Percentiles rank a stretch among this genome's conserved stretches.
Conservation (phyloP, 2,888 invertebrate genomes). For the Cosmia pyralina region DNA sequence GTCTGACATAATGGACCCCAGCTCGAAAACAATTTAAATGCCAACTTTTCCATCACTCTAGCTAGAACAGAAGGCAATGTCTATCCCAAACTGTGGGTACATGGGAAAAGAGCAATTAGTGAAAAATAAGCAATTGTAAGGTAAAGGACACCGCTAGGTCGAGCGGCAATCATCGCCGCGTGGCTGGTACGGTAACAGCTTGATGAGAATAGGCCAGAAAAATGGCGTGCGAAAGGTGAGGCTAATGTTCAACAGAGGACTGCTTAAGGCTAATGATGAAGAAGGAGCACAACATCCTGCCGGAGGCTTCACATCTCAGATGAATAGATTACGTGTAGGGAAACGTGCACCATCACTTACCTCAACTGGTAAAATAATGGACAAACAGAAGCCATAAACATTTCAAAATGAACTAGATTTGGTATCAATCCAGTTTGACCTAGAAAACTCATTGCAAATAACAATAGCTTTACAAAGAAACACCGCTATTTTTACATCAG, state of each 20-base stretch:
- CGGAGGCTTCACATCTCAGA: neutral
- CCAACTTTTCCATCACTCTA: neutral
- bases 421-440: slow-evolving; percentile 11
- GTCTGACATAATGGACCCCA: neutral
- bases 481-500: slow-evolving; percentile 59
- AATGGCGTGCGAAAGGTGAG: too few species aligned
- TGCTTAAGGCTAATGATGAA: too few species aligned
- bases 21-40: neutral
- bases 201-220: neutral
- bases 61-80: neutral
- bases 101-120: neutral
- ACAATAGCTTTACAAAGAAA: slow-evolving; percentile 42
- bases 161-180: neutral
- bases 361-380: neutral
- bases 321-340: neutral
- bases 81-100: neutral
- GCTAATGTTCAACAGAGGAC: neutral
- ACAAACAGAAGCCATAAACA: neutral
- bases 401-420: slow-evolving; percentile 20
- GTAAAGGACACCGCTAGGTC: neutral
- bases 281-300: neutral
- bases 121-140: neutral
- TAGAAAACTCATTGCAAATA: slow-evolving; percentile 29
- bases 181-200: neutral
- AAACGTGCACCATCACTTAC: neutral